Conservation (phyloP, 2,888 invertebrate genomes). For the Perizoma flavofasciatum region DNA sequence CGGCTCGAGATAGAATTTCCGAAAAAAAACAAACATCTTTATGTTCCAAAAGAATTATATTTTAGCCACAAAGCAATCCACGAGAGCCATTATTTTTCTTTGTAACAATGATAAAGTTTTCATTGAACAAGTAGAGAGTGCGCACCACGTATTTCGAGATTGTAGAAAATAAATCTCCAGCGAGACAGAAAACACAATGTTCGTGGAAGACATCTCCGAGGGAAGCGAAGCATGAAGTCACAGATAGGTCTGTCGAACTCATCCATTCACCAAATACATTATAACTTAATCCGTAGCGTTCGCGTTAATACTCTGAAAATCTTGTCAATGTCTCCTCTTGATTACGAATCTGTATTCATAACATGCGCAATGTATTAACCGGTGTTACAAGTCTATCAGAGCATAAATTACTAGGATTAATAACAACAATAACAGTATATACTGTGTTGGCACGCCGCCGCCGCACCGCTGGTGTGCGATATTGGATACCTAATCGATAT, state of each 20-base stretch:
- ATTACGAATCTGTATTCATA: slow-evolving; percentile 28
- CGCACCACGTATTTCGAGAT: slow-evolving; percentile 45
- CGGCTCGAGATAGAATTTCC: slow-evolving; percentile 29
- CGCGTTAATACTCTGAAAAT: slow-evolving; percentile 27
- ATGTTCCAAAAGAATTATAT: slow-evolving; percentile 30
- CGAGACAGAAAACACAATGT: slow-evolving; percentile 44
- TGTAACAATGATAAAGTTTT: slow-evolving; percentile 32
- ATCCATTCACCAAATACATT: slow-evolving; percentile 39
- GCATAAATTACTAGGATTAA: slow-evolving; percentile 56
- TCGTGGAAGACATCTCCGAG: slow-evolving; percentile 46
- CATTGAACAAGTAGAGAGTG: slow-evolving; percentile 33
- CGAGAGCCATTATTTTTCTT: slow-evolving; percentile 35
- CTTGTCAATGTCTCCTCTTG: slow-evolving; percentile 20
- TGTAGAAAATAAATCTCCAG: slow-evolving; percentile 47
- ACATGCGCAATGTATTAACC: slow-evolving; percentile 29
- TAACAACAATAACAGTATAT: slow-evolving; percentile 44
- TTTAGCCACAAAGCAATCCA: slow-evolving; percentile 35
- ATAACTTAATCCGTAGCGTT: slow-evolving; percentile 33
- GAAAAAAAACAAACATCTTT: slow-evolving; percentile 31
- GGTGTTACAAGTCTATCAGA: slow-evolving; percentile 38
- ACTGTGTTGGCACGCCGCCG: slow-evolving; percentile 40
- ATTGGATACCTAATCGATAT: slow-evolving; percentile 49
- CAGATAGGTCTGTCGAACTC: slow-evolving; percentile 52
- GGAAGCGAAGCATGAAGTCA: slow-evolving; percentile 57
- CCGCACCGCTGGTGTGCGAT: slow-evolving; percentile 38